Conservation (phyloP, 2,113 vertebrate species). For the Pterocles gutturalis region DNA sequence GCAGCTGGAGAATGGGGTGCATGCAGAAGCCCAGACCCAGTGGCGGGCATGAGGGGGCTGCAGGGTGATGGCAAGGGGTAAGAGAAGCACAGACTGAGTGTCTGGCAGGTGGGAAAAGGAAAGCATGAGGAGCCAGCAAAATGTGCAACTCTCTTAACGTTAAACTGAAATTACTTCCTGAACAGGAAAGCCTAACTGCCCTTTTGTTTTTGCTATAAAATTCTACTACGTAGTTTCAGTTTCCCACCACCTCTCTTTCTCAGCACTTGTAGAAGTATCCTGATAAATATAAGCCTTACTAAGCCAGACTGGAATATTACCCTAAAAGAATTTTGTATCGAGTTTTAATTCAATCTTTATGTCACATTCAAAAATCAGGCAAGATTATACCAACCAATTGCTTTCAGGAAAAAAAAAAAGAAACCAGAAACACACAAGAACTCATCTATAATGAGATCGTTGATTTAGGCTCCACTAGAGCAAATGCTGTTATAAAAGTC, state of each 20-base stretch:
- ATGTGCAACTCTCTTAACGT: not conserved
- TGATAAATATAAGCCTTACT: not conserved
- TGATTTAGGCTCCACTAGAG: not conserved
- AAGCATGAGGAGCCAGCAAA: not conserved
- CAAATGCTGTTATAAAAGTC: not conserved
- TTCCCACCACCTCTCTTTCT: not conserved
- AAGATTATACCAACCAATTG: not conserved
- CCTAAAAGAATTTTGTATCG: not conserved
- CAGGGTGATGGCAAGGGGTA: not conserved
- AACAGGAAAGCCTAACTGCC: not conserved
- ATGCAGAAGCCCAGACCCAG: fast-evolving
- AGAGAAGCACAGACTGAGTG: not conserved
- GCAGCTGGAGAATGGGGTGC: not conserved
- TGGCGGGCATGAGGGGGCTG: not conserved
- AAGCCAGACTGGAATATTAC: not conserved
- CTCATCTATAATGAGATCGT: not conserved
- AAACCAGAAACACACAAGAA: not conserved
- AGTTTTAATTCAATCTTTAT: constrained; percentile 28
- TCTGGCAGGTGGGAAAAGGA: not conserved
- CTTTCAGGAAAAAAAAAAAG: not conserved
- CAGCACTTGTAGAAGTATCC: not conserved
- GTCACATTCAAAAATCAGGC: constrained; percentile 2
- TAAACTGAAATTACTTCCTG: not conserved
- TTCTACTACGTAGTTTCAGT: fast-evolving
- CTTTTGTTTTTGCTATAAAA: not conserved